Conservation (phyloP, 2,797 vertebrate genomes). For the Propithecus perrieri region DNA sequence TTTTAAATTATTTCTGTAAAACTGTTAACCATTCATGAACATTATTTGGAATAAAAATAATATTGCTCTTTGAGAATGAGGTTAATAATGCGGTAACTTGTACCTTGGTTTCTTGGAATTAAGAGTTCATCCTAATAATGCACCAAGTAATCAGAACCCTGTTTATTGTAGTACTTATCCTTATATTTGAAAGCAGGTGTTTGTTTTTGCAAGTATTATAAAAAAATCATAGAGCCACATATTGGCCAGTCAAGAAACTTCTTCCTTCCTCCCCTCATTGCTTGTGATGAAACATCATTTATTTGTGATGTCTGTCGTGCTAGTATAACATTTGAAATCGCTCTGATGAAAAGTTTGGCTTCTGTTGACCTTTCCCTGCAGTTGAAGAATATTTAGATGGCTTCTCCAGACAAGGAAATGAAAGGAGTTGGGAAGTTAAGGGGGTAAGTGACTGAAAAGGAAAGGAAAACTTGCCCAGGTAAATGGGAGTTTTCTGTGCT, state of each 20-base stretch:
- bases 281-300: no score
- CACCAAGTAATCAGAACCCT: neutral
- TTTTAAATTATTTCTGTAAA: neutral
- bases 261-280: neutral
- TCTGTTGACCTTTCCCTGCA: neutral
- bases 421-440: neutral
- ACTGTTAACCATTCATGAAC: neutral
- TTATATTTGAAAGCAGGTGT: constrained; percentile 23
- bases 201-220: neutral
- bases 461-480: neutral
- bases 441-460: neutral
- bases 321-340: neutral
- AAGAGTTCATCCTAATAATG: constrained; percentile 1
- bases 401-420: neutral
- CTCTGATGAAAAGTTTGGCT: neutral
- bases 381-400: neutral
- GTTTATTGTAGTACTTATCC: neutral
- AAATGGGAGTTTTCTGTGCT: neutral
- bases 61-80: neutral
- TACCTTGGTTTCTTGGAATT: neutral
- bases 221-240: neutral
- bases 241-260: neutral
- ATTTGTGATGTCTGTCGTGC: neutral
- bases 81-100: neutral
- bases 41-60: neutral